Percentiles rank a stretch among this genome's conserved stretches.
Evolutionary conservation across 2,113 vertebrate species (phyloP).

Genomic region (Coryphaenoides rupestris): DNA sequence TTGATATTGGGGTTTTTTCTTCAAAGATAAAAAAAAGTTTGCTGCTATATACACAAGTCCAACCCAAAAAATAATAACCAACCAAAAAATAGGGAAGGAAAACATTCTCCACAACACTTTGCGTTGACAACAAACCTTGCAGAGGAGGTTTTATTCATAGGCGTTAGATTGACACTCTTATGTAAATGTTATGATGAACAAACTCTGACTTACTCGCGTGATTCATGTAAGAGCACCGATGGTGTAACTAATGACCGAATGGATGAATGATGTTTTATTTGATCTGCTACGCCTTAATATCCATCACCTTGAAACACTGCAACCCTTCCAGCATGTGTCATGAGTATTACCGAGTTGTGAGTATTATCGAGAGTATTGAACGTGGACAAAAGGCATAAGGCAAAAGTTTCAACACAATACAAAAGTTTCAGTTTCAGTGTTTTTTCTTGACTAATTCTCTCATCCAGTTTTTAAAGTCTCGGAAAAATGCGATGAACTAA

Average conservation of each 20-base stretch:
- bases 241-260: conserved; percentile 17
- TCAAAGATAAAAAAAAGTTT: conserved; percentile 67
- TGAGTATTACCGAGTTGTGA: conserved; percentile 16
- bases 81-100: conserved; percentile 60
- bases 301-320: background rate
- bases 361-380: conserved; percentile 30
- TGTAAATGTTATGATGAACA: conserved; percentile 28
- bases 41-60: conserved; percentile 83
- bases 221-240: conserved; percentile 36
- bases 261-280: background rate
- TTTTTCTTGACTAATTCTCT: background rate
- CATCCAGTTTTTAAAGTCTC: background rate
- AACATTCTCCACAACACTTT: conserved; percentile 77
- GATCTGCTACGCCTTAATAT: conserved; percentile 10
- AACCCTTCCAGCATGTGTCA: conserved; percentile 11
- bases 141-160: conserved; percentile 34
- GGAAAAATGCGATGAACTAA: background rate
- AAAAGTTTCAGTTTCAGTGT: background rate
- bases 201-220: too few relatives aligned
- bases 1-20: conserved; percentile 21
- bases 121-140: conserved; percentile 64
- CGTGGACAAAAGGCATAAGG: conserved; percentile 65
- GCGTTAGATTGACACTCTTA: conserved; percentile 22
- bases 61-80: conserved; percentile 58
- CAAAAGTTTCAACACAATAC: conserved; percentile 46